phyloP scores from a whole-genome alignment of 2,113 vertebrate species.

The Oenanthe melanoleuca region DNA sequence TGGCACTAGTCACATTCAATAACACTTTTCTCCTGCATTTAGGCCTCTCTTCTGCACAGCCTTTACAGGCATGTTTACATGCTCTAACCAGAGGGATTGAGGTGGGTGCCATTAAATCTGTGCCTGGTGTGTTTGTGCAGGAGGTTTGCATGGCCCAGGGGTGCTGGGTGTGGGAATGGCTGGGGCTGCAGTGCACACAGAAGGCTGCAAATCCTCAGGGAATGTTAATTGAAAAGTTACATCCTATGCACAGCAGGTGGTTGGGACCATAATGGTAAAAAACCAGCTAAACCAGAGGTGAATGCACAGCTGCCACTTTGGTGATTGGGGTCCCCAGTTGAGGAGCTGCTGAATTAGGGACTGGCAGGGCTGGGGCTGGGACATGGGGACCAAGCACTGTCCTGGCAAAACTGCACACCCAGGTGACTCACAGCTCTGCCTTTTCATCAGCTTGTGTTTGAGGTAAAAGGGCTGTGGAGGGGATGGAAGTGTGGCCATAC shows the following conservation, averaged over 20 bases:
- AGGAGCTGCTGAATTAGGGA: neutral
- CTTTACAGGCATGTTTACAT: neutral
- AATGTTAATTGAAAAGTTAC: slow-evolving; percentile 17
- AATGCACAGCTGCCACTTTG: neutral
- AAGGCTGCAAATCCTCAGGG: neutral
- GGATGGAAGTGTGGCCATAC: neutral
- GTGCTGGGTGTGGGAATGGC: neutral
- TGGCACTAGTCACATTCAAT: slow-evolving; percentile 63
- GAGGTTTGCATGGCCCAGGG: neutral
- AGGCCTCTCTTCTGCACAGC: neutral
- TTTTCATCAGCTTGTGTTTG: neutral
- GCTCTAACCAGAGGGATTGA: neutral
- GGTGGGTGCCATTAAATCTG: neutral
- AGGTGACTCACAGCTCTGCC: neutral
- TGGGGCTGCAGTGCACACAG: rapidly evolving
- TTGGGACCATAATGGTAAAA: neutral
- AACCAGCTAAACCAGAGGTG: neutral
- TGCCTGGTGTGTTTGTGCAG: rapidly evolving
- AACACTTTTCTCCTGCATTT: neutral
- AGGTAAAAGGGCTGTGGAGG: neutral
- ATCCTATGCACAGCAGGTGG: neutral
- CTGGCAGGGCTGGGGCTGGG: neutral
- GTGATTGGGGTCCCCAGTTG: neutral
- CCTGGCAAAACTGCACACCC: neutral
- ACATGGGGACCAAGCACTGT: neutral